A percentile compares a stretch with the other conserved stretches of the same genome.
Conservation (phyloP, 2,888 invertebrate species). For the Drosophila meridionalis region DNA sequence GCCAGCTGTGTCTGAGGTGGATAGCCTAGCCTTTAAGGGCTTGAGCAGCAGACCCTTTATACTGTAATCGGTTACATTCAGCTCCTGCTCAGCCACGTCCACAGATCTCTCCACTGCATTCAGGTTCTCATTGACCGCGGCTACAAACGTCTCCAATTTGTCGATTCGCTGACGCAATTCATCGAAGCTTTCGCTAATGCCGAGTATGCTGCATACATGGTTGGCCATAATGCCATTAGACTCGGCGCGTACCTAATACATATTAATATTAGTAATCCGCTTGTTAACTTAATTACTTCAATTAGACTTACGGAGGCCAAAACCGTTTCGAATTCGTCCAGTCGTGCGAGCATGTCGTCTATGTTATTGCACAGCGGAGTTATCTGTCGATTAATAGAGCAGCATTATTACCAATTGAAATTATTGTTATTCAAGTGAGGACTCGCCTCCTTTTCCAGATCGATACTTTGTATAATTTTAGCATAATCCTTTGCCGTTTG, state of each 20-base stretch:
- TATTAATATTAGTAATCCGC: background rate
- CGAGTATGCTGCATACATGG: constrained; percentile 86
- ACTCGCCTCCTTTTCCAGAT: constrained; percentile 86
- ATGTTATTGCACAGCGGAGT: constrained; percentile 88
- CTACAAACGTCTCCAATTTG: constrained; percentile 86
- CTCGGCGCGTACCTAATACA: constrained; percentile 80
- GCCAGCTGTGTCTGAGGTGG: constrained; percentile 31
- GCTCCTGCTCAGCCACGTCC: constrained; percentile 87
- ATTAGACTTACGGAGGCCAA: constrained; percentile 85
- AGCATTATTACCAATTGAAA: background rate
- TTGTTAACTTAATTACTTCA: background rate
- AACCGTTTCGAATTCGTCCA: constrained; percentile 89
- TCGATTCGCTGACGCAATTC: constrained; percentile 86
- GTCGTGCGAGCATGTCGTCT: constrained; percentile 88
- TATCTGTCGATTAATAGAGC: constrained; percentile 58
- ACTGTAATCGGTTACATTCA: constrained; percentile 87
- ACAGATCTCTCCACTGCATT: constrained; percentile 86
- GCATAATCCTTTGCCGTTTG: constrained; percentile 86
- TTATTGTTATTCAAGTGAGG: too few relatives aligned
- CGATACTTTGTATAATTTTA: constrained; percentile 86
- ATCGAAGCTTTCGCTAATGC: constrained; percentile 86
- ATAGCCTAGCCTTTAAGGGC: constrained; percentile 86
- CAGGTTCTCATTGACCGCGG: constrained; percentile 86
- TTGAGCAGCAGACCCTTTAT: constrained; percentile 87
- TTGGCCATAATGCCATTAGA: constrained; percentile 81